Evolutionary conservation across 2,888 invertebrate species (phyloP), one percentile per base, ranked within the genome.

Genomic region (Crocallis elinguaria): DNA sequence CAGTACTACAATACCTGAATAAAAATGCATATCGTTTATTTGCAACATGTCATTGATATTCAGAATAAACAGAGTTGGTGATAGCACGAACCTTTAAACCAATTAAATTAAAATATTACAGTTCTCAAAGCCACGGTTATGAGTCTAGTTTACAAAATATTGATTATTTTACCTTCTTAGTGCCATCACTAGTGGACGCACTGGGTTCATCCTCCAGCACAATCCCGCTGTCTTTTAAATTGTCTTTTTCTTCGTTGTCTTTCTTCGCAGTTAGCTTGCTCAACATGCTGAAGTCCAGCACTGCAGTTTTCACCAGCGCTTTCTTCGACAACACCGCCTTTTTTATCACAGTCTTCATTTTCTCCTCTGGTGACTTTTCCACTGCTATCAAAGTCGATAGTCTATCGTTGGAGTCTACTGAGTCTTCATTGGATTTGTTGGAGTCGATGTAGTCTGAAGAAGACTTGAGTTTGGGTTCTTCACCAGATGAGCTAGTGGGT

Each of bases 401-500:
- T 55, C 73, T 78, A 36, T 86, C 86, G 38, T 86, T 85, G 0
- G 87, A 85, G 62, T 84, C 90, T 0, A 82, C 75, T 0, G 87
- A 89, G 60, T 88, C 93, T 62, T 92, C 90, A 42, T 88, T 89
- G 1, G 90, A 90, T 63, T 87, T 89, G 46, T 86, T 86, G 0
- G 88, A 90, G 53, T 88, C 88, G 9, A 81, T 71, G 45, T 84
- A 88, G 39, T 89, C 91, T 1, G 88, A 83, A 1, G 85, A 84
- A 1, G 86, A 84, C 49, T 87, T 88, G 23, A 74, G 79, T 64
- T 76, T 79, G 25, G 84, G 78, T 63, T 93, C 93, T 35, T 93
- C 92, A 6, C 88, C 88, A 0, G 92, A 92, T 4, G 92, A 92
- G 51, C 92, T 88, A 0, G 90, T 90, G 35, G 82, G 89, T 46